Base-by-base conservation (phyloP, 2,888 invertebrate genomes). In the Cabera pusaria region DNA sequence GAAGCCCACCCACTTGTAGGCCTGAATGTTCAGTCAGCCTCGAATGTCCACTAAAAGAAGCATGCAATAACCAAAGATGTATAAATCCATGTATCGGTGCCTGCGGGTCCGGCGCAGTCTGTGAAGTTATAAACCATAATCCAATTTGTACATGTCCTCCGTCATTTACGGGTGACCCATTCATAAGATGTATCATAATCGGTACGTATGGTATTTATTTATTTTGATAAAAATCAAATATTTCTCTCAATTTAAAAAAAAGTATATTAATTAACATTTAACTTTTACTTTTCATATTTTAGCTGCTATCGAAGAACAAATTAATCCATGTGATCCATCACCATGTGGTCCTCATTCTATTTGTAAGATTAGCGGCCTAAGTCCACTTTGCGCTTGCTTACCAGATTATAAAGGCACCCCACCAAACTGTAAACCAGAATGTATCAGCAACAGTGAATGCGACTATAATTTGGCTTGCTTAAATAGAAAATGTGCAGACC, bases 401-500 rank as follows among this genome's bases (percentile, higher is more conserved):
- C 87, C 92, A 27, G 90, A 90, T 49, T 93, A 91, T 55, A 90
- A 90, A 45, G 95, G 95, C 28, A 82, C 91, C 10, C 94, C 95
- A 18, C 95, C 95, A 48, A 93, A 93, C 59, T 96, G 95, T 61
- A 87, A 93, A 47, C 95, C 95, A 2, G 95, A 96, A 81, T 96
- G 96, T 71, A 90, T 93, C 26, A 93, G 93, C 48, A 95, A 95
- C 61, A 92, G 92, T 34, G 95, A 96, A 79, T 96, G 95, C 64
- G 79, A 91, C 20, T 91, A 90, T 58, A 90, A 91, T 53, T 79
- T 93, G 52, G 94, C 95, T 2, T 96, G 96, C 64, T 86, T 93
- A 6, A 94, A 93, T 73, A 92, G 92, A 64, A 95, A 94, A 84
- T 96, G 96, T 72, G 82, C 85, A 38, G 93, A 96, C 73, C 95